A percentile compares a stretch with the other conserved stretches of the same genome.
phyloP scores from a whole-genome alignment of 2,797 vertebrate genomes.

The Neopelma chrysocephalum region DNA sequence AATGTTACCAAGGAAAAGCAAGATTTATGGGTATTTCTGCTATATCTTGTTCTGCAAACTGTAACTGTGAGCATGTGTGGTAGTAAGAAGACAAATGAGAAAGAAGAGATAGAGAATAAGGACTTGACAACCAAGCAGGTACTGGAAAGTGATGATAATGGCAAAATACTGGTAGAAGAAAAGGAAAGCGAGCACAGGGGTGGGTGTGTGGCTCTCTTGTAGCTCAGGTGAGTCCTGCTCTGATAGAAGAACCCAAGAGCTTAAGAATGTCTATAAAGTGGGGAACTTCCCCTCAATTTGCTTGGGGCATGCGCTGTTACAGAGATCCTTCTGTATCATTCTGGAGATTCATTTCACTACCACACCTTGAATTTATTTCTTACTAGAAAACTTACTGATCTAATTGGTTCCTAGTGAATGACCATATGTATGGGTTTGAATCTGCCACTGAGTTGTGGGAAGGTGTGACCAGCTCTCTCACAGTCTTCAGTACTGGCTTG shows the following conservation, averaged over 20 bases:
- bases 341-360: not conserved
- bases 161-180: not conserved
- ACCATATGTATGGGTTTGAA: not conserved
- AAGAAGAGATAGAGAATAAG: not conserved
- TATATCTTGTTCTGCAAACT: not conserved
- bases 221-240: accelerated
- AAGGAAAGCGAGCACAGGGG: not conserved
- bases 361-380: not conserved
- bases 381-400: not conserved
- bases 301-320: accelerated
- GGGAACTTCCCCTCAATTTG: not conserved
- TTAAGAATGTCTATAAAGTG: not conserved
- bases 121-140: not conserved
- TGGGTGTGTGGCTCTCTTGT: accelerated
- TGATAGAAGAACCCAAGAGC: not conserved
- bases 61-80: accelerated
- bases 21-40: not conserved
- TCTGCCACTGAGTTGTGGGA: not conserved
- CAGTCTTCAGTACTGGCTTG: not conserved
- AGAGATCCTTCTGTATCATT: not conserved
- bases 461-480: not conserved
- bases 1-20: not conserved
- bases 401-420: not conserved
- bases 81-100: not conserved
- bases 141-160: not conserved